phyloP scores from a whole-genome alignment of 2,797 vertebrate genomes.

The Florisuga fusca region DNA sequence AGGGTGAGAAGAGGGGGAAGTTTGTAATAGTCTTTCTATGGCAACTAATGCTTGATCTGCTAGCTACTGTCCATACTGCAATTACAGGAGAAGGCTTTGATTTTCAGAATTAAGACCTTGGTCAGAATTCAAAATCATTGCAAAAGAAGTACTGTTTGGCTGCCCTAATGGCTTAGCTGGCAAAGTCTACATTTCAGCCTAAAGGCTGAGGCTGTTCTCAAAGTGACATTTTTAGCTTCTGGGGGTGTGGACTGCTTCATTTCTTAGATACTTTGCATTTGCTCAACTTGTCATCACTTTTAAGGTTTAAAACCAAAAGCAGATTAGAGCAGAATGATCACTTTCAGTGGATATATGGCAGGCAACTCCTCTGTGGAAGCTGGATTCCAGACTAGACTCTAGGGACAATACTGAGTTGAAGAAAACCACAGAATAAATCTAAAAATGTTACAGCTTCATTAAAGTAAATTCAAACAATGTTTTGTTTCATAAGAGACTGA shows the following conservation, averaged over 20 bases:
- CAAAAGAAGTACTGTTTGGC: slow-evolving; percentile 22
- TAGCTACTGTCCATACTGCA: slow-evolving; percentile 1
- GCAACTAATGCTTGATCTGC: neutral
- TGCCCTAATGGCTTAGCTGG: slow-evolving; percentile 38
- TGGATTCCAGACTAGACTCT: neutral
- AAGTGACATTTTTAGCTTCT: neutral
- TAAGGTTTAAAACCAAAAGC: neutral
- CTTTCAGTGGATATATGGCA: neutral
- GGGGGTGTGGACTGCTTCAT: neutral
- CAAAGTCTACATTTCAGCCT: neutral
- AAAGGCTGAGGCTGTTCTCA: neutral
- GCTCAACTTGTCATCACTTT: neutral
- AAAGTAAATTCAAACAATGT: neutral
- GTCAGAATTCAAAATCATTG: slow-evolving; percentile 48
- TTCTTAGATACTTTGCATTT: neutral
- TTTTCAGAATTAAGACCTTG: slow-evolving; percentile 45
- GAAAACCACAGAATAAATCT: neutral
- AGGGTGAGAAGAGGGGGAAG: neutral
- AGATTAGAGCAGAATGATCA: neutral
- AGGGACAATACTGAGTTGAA: neutral
- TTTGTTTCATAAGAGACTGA: neutral
- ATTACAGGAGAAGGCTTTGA: neutral
- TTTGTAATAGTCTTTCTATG: neutral
- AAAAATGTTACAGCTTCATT: neutral
- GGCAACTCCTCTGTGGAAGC: neutral